Conservation (phyloP, 2,797 vertebrate genomes). For the Triplophysa bombifrons region DNA sequence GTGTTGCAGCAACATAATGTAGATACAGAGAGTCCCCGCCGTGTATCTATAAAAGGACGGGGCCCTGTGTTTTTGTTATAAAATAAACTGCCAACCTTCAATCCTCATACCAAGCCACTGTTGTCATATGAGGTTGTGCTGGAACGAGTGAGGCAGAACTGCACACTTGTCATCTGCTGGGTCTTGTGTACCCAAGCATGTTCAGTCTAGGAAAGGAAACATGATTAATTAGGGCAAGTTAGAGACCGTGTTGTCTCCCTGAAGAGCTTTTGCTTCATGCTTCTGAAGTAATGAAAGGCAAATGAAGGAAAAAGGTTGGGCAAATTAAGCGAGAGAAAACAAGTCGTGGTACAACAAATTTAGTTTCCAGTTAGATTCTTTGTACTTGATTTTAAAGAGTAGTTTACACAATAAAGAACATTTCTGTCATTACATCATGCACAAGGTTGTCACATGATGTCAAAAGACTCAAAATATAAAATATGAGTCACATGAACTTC, state of each 20-base stretch:
- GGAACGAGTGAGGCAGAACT: not conserved
- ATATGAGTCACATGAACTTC: not conserved
- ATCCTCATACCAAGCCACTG: constrained; percentile 24
- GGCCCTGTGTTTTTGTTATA: constrained; percentile 2
- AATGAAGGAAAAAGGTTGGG: constrained; percentile 14
- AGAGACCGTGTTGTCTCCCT: constrained; percentile 22
- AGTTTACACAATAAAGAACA: not conserved
- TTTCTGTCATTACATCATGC: not conserved
- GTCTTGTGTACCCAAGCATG: constrained; percentile 21
- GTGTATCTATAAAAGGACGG: not conserved
- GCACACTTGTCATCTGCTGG: constrained; percentile 11
- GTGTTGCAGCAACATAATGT: no score
- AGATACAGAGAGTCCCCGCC: not conserved
- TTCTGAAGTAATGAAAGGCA: constrained; percentile 27
- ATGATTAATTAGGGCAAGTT: constrained; percentile 42
- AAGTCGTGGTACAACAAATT: not conserved
- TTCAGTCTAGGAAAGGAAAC: constrained; percentile 12
- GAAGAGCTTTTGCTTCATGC: constrained; percentile 30
- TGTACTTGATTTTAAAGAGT: not conserved
- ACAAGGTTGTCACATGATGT: not conserved
- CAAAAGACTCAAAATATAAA: not conserved
- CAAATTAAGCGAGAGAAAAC: constrained; percentile 25
- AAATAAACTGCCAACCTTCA: constrained; percentile 17
- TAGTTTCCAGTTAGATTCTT: not conserved
- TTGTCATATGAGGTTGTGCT: constrained; percentile 23